Evolutionary conservation across 2,888 invertebrate genomes (phyloP).

Genomic region (Automeris io): DNA sequence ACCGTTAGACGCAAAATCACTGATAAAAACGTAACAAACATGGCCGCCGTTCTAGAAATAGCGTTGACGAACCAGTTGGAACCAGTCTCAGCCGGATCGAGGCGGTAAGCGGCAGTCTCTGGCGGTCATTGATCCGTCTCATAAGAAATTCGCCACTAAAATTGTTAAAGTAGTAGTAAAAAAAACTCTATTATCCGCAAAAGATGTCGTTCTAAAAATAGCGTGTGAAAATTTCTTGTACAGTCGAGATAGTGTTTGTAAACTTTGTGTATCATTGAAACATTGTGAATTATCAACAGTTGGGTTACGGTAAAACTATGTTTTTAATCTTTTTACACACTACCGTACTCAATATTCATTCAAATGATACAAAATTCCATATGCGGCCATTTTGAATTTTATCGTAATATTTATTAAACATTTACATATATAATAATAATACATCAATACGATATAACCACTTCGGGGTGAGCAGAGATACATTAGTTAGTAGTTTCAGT

Average conservation of each 20-base stretch:
- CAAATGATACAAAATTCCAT: too few species aligned
- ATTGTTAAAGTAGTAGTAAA: slow-evolving; percentile 1
- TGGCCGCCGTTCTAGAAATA: slow-evolving; percentile 5
- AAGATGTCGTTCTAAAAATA: slow-evolving; percentile 1
- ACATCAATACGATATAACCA: too few species aligned
- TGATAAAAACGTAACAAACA: slow-evolving; percentile 6
- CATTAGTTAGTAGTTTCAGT: too few species aligned
- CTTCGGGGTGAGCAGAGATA: too few species aligned
- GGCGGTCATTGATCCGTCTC: slow-evolving; percentile 21
- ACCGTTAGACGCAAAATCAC: too few species aligned
- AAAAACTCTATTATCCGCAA: slow-evolving; percentile 1
- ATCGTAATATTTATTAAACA: too few species aligned
- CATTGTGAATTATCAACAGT: background rate
- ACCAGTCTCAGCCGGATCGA: slow-evolving; percentile 23
- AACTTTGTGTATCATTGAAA: background rate
- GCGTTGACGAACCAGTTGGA: slow-evolving; percentile 10
- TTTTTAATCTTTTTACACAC: too few species aligned
- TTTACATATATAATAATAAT: too few species aligned
- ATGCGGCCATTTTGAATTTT: too few species aligned
- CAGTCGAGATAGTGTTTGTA: background rate
- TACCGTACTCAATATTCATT: too few species aligned
- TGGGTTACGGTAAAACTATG: too few species aligned
- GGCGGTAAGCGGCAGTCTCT: slow-evolving; percentile 23
- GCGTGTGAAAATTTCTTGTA: background rate
- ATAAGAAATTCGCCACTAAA: slow-evolving; percentile 1